These are phyloP conservation scores for Unio delphinus DNA, from an alignment of 2,888 invertebrate species.

Conservation along the genomic window DNA sequence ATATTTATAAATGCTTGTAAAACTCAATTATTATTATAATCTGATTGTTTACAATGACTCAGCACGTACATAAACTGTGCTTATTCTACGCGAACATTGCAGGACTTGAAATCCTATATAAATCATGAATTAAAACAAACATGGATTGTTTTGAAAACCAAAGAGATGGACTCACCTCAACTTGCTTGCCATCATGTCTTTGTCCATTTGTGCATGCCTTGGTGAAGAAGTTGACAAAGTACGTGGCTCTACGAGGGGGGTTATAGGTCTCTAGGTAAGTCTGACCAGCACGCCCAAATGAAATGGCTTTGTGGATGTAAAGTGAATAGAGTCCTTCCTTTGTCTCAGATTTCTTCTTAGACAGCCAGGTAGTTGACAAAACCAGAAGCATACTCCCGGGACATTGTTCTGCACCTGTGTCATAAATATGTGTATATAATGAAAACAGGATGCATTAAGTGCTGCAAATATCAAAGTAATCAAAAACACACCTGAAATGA, in stretches of 20 bases:
- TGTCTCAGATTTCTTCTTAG: constrained; percentile 9
- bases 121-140: too few species aligned
- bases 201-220: constrained; percentile 19
- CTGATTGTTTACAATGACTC: too few species aligned
- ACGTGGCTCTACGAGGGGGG: constrained; percentile 33
- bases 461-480: too few species aligned
- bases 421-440: too few species aligned
- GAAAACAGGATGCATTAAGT: too few species aligned
- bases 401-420: constrained; percentile 26
- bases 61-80: too few species aligned
- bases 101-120: too few species aligned
- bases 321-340: constrained; percentile 13
- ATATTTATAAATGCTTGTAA: too few species aligned
- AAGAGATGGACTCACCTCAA: constrained; percentile 8
- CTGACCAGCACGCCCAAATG: constrained; percentile 23
- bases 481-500: too few species aligned
- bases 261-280: constrained; percentile 29
- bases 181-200: constrained; percentile 21
- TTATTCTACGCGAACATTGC: too few species aligned
- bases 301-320: constrained; percentile 34
- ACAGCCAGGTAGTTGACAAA: constrained; percentile 33
- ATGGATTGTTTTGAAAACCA: too few species aligned
- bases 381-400: constrained; percentile 36
- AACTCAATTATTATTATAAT: too few species aligned
- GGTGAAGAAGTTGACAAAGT: constrained; percentile 35